Base-by-base conservation (phyloP, 2,797 vertebrate genomes). In the Melopsittacus undulatus region DNA sequence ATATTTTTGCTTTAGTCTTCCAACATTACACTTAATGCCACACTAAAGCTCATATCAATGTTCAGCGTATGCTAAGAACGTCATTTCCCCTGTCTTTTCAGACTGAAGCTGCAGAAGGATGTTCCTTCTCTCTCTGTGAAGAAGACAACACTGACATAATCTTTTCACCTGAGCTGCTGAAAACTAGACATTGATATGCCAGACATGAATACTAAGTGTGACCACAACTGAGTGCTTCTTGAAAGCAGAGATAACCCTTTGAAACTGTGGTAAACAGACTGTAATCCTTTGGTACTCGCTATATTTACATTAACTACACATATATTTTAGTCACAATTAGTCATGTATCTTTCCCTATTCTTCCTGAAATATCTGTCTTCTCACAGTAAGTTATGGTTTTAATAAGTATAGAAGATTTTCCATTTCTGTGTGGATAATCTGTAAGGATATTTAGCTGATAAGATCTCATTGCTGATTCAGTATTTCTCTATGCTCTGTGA, bases 401-500 rank as follows among this genome's bases (percentile, higher is more conserved):
- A 95, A 92, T 82, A 89, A 93, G 94, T 74, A 64, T 8, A 86
- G 66, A 84, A 94, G 61, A 67, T 84, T 94, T 95, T 89, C 78
- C 63, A 57, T 78, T 95, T 75, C 42, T 91, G 18, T 30, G 49
- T 84, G 73, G 38, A 68, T 49, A 36, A 3, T 54, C 9, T 14
- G 12, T 46, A 87, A 66, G 40, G 94, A 80, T 54, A 75, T 88
- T 81, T 83, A 87, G 61, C 49, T 64, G 49, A 69, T 59, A 63
- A 86, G 20, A 85, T 11, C 17, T 64, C 76, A 43, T 7, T 69
- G 82, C 18, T 62, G 11, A 75, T 90, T 74, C 61, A 92, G 13
- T 85, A 92, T 72, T 87, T 89, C 43, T 83, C 51, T 77, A 57
- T 68, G 18, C 22, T 78, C 43, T 0, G 0, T 73, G 27, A 84